Evolutionary conservation across 2,797 vertebrate genomes (phyloP), one percentile per base, ranked within the genome.

Genomic region (Sebastes itinus): DNA sequence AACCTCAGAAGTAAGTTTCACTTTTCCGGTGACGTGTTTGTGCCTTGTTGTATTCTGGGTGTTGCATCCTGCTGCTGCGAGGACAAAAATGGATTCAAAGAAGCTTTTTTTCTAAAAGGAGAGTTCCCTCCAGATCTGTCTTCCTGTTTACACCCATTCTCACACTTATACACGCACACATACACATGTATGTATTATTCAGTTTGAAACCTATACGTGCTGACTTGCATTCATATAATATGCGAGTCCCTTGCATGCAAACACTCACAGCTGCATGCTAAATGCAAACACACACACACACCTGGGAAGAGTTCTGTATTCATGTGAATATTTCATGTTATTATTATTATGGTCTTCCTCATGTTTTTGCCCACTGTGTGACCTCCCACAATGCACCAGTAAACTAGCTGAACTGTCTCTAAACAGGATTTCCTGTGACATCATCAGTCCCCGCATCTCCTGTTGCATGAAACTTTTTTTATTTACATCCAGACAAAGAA

Each of bases 11-110:
- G 72, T 88, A 28, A 75, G 75, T 90, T 91, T 92, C 83, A 85
- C 81, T 89, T 88, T 89, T 88, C 86, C 72, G 30, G 74, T 82
- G 86, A 90, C 84, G 77, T 81, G 66, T 80, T 80, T 83, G 73
- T 32, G 27, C 81, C 81, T 71, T 84, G 85, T 83, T 85, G 72
- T 80, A 90, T 85, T 86, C 71, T 90, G 87, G 89, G 89, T 60
- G 88, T 92, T 86, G 88, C 88, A 90, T 94, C 92, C 91, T 92
- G 91, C 85, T 77, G 77, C 76, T 42, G 62, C 2, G 2, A 76
- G 78, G 84, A 91, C 89, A 89, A 90, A 92, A 84, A 81, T 84
- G 70, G 71, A 89, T 87, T 92, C 88, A 94, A 92, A 93, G 88
- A 82, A 83, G 54, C 1, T n/a, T 87, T 87, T 54, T 86, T 89